Evolutionary conservation across 2,888 invertebrate species (phyloP), one percentile per base, ranked within the genome.

Genomic region (Brassicogethes aeneus): DNA sequence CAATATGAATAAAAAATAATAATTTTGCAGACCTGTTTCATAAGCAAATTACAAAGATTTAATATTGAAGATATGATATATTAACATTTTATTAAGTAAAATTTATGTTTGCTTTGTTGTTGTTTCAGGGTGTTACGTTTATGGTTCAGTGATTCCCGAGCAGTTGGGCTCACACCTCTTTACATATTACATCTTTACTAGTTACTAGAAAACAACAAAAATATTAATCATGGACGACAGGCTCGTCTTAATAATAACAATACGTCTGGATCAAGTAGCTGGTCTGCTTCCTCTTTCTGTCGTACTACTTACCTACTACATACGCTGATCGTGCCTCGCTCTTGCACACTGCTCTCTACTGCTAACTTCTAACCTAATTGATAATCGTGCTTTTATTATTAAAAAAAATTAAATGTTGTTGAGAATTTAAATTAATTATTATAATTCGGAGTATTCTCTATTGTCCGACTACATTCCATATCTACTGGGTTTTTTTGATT

Each of bases 251-350:
- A n/a, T n/a, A n/a, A n/a, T n/a, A 32, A 8, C 5, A 32, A 12
- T 32, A 32, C 32, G 14, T 58, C 55, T 53, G 56, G 58, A 60
- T 59, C 60, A 65, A 66, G 65, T 68, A 68, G 67, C 68, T 66
- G 69, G 68, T 66, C 68, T 68, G 68, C 66, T 69, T 66, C 58
- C 59, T 44, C 45, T 51, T 42, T 49, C 48, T 46, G 43, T 51
- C 47, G 54, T 53, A 37, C 56, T 56, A 32, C 32, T 32, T 5
- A 12, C 23, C 5, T 23, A 32, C 10, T 32, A 12, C 12, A 3
- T 32, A 55, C 49, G 57, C 58, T 56, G 55, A 60, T 57, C 55
- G 57, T 53, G 57, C 59, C 61, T 62, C 59, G 56, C 60, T 60
- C 54, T 56, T 57, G 54, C 60, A 60, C 60, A 60, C 61, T 61